phyloP scores from a whole-genome alignment of 2,888 invertebrate species.

The Tetrapedia diversipes region DNA sequence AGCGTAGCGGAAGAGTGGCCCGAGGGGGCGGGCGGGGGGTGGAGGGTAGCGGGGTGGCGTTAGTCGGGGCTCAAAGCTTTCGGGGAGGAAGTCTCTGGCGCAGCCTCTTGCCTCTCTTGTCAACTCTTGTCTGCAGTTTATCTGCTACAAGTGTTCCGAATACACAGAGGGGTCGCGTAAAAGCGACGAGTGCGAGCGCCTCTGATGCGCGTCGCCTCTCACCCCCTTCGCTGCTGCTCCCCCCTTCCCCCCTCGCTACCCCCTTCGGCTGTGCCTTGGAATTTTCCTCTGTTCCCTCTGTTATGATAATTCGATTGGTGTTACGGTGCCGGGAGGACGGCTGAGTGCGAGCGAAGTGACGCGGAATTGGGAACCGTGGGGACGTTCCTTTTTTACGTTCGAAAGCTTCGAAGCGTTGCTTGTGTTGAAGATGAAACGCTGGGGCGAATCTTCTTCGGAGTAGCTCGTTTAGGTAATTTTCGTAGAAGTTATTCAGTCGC shows the following conservation, averaged over 20 bases:
- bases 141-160: constrained; percentile 62
- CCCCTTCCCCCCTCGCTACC: constrained; percentile 14
- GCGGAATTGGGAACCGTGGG: neutral
- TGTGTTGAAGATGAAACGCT: too few relatives aligned
- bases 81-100: constrained; percentile 50
- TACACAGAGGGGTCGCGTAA: constrained; percentile 45
- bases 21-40: constrained; percentile 3
- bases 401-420: too few relatives aligned
- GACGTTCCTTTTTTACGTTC: too few relatives aligned
- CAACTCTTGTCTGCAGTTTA: constrained; percentile 65
- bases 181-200: constrained; percentile 34
- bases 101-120: constrained; percentile 59
- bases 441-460: too few relatives aligned
- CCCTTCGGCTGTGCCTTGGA: constrained; percentile 5
- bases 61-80: constrained; percentile 56
- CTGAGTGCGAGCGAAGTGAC: neutral
- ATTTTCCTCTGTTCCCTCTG: constrained; percentile 4
- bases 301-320: constrained; percentile 5
- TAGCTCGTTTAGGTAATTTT: too few relatives aligned
- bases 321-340: neutral
- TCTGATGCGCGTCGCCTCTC: constrained; percentile 18
- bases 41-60: too few relatives aligned
- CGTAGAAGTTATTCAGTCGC: too few relatives aligned
- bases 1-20: constrained; percentile 27
- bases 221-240: too few relatives aligned